Evolutionary conservation across 2,113 vertebrate species (phyloP).

Genomic region (Oophaga pumilio): DNA sequence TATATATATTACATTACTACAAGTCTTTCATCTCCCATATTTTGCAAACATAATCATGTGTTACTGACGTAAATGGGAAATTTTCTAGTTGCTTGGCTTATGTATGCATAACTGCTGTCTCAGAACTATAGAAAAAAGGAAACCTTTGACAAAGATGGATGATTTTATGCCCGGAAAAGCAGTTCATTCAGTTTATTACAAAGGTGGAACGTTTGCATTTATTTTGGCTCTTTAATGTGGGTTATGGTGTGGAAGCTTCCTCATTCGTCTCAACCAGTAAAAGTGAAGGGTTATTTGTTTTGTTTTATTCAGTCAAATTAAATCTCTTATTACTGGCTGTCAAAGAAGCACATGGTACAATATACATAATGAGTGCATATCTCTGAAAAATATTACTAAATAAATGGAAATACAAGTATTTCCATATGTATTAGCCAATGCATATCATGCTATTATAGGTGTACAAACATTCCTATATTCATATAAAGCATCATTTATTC

Average conservation of each 20-base stretch:
- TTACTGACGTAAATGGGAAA: slow-evolving; percentile 48
- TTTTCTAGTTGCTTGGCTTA: slow-evolving; percentile 48
- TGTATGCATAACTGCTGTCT: slow-evolving; percentile 41
- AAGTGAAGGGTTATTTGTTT: slow-evolving; percentile 40
- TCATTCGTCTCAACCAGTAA: slow-evolving; percentile 36
- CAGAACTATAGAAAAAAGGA: slow-evolving; percentile 29
- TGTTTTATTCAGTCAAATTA: slow-evolving; percentile 10
- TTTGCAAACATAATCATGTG: slow-evolving; percentile 48
- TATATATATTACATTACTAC: slow-evolving; percentile 17
- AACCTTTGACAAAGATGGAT: slow-evolving; percentile 30
- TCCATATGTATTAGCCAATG: background rate
- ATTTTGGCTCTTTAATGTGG: slow-evolving; percentile 39
- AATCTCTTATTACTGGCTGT: background rate
- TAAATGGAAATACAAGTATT: background rate
- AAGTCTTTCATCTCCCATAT: slow-evolving; percentile 31
- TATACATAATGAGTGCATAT: background rate
- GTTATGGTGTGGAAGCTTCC: slow-evolving; percentile 44
- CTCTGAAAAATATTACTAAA: background rate
- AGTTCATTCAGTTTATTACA: slow-evolving; percentile 38
- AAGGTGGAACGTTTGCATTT: slow-evolving; percentile 38
- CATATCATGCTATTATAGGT: background rate
- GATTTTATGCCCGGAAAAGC: slow-evolving; percentile 25
- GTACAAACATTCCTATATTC: background rate
- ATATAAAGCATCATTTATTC: background rate
- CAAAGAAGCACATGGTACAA: background rate